phyloP scores from a whole-genome alignment of 2,797 vertebrate species.

The Nothura maculosa region DNA sequence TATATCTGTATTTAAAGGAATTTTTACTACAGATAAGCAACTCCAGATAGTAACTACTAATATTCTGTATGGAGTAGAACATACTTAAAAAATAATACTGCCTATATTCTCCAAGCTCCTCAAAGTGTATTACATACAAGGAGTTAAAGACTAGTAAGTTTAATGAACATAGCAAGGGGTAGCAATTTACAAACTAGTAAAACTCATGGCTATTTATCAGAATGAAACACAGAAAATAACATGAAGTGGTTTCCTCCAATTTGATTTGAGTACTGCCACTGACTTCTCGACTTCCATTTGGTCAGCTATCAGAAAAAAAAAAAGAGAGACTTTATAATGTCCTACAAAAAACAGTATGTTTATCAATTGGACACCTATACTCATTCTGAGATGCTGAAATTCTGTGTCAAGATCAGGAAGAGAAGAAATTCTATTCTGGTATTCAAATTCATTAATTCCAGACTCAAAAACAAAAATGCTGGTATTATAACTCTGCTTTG shows the following conservation, averaged over 20 bases:
- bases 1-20: not conserved
- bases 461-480: not conserved
- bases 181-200: not conserved
- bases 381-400: constrained; percentile 4
- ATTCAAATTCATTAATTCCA: not conserved
- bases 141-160: not conserved
- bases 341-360: not conserved
- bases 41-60: not conserved
- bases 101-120: not conserved
- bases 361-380: constrained; percentile 9
- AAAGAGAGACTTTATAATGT: not conserved
- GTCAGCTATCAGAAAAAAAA: not conserved
- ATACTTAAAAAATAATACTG: not conserved
- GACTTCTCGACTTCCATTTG: not conserved
- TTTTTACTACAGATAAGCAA: not conserved
- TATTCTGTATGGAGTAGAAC: not conserved
- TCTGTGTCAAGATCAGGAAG: not conserved
- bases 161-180: not conserved
- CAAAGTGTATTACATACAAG: not conserved
- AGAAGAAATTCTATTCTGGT: not conserved
- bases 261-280: not conserved
- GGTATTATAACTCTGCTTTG: not conserved
- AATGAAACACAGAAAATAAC: not conserved
- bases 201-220: not conserved
- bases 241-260: not conserved